These are phyloP conservation scores for Iguana delicatissima DNA, from an alignment of 2,797 vertebrate genomes.

Conservation along the genomic window DNA sequence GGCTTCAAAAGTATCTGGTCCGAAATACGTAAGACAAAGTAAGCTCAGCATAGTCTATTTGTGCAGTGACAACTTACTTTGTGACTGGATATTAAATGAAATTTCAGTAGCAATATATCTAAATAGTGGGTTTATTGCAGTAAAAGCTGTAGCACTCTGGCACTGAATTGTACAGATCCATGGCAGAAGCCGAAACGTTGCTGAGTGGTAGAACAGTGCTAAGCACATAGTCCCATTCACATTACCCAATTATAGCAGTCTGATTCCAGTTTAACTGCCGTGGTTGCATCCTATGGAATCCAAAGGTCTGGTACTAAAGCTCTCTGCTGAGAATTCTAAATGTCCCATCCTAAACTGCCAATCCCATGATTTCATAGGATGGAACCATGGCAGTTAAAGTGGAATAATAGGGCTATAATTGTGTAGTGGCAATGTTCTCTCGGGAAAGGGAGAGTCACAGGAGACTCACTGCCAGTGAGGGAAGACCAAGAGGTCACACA, in stretches of 20 bases:
- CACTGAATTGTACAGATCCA: neutral
- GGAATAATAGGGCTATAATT: too few relatives aligned
- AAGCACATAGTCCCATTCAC: too few relatives aligned
- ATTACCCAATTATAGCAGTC: too few relatives aligned
- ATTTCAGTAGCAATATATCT: neutral
- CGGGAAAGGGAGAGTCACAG: neutral
- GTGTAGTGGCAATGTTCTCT: neutral
- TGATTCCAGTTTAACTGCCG: too few relatives aligned
- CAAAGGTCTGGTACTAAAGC: too few relatives aligned
- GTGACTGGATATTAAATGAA: neutral
- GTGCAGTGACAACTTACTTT: neutral
- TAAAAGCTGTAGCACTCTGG: neutral
- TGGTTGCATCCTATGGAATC: too few relatives aligned
- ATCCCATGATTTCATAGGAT: too few relatives aligned
- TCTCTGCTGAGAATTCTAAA: too few relatives aligned
- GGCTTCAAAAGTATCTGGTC: constrained; percentile 32
- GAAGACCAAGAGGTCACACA: neutral
- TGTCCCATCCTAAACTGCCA: too few relatives aligned
- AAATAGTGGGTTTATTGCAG: neutral
- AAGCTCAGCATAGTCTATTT: neutral
- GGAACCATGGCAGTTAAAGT: too few relatives aligned
- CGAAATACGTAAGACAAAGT: constrained; percentile 37
- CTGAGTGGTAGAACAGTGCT: neutral
- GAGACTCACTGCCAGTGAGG: neutral
- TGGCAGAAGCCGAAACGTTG: neutral